Evolutionary conservation across 2,113 vertebrate genomes (phyloP), one percentile per base, ranked within the genome.

Genomic region (Corythornis madagascariensis): DNA sequence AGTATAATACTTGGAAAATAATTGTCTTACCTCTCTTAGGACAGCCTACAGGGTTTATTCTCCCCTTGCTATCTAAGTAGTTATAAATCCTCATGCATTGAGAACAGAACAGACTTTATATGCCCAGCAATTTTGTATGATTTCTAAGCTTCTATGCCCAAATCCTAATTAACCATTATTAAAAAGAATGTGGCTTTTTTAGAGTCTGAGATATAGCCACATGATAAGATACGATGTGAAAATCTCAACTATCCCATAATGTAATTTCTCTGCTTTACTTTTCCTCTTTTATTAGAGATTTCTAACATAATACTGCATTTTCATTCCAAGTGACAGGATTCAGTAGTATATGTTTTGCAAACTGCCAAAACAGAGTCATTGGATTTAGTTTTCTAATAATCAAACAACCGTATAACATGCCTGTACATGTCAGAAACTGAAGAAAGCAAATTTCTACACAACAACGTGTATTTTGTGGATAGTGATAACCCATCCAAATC

Each of bases 401-500:
- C 90, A 90, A 75, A 88, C 75, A 96, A 91, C 80, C 33, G 24
- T 95, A 67, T 56, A 94, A 93, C 81, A 92, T 92, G 94, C 91
- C 90, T 86, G 92, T 75, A 61, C 94, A 75, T 94, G 94, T 97
- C 96, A 97, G 89, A 93, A 93, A 91, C 55, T 71, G 91, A 88
- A 91, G 90, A 86, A 91, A 83, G 81, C 90, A 94, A 96, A 96
- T 97, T 96, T 96, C 96, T 82, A 96, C 74, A 87, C 31, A 84
- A 61, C 85, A 92, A 45, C 53, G 6, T 83, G 85, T 94, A 80
- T 95, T 97, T 97, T 96, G 90, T 95, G 96, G 85, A 56, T 94
- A 97, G 88, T 0, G 85, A 97, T 95, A 97, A 97, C 93, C 97
- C 93, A 97, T 72, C 93, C 95, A 97, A 97, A 97, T 96, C 92